A percentile compares a stretch with the other conserved stretches of the same genome.
phyloP scores from a whole-genome alignment of 2,113 vertebrate species.

The Leuciscus idus region DNA sequence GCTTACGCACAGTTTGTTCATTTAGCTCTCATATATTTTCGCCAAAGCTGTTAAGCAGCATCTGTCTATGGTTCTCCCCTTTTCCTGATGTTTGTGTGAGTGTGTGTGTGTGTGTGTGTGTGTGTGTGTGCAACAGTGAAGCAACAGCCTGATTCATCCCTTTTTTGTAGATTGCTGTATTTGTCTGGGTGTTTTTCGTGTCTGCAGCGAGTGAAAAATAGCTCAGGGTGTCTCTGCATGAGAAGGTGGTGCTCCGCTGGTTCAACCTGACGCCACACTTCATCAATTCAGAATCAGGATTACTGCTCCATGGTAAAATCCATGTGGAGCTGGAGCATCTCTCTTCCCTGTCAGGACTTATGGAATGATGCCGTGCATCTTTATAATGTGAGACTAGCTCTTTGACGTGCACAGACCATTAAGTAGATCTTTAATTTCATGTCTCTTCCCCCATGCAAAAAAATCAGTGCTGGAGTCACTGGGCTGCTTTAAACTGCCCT shows the following conservation, averaged over 20 bases:
- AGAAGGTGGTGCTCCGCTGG: constrained; percentile 29
- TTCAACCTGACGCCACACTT: constrained; percentile 25
- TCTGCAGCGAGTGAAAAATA: constrained; percentile 36
- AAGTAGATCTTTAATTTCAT: constrained; percentile 21
- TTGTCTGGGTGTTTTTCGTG: constrained; percentile 23
- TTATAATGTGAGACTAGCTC: neutral
- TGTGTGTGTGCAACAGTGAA: constrained; percentile 20
- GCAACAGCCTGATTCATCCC: constrained; percentile 3
- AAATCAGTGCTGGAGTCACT: neutral
- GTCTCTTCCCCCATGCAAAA: neutral
- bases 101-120: constrained; percentile 10
- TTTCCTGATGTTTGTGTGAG: constrained; percentile 24
- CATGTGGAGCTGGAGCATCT: neutral
- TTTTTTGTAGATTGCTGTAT: constrained; percentile 34
- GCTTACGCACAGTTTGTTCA: constrained; percentile 33
- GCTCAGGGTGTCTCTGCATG: neutral
- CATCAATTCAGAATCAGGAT: constrained; percentile 42
- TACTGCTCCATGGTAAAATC: neutral
- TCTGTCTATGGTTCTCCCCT: constrained; percentile 45
- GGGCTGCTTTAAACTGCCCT: constrained; percentile 25
- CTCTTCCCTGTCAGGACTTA: constrained; percentile 15
- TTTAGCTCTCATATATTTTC: constrained; percentile 36
- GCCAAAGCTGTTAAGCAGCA: constrained; percentile 34
- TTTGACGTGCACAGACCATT: constrained; percentile 27
- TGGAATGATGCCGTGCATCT: constrained; percentile 23